phyloP scores from a whole-genome alignment of 2,797 vertebrate species.

The Salarias fasciatus region DNA sequence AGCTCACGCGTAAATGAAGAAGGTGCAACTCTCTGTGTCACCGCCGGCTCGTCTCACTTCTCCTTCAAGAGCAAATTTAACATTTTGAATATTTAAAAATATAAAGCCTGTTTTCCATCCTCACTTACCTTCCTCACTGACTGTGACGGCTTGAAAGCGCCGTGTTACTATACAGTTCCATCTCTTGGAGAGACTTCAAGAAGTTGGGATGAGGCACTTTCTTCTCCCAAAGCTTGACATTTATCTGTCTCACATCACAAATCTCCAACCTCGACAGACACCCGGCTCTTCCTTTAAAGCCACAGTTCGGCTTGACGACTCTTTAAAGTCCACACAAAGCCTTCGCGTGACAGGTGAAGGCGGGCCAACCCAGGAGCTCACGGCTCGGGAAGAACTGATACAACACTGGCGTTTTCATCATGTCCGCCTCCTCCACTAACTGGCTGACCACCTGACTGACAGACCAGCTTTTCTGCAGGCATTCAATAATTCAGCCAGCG shows the following conservation, averaged over 20 bases:
- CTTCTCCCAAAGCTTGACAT: conserved; percentile 46
- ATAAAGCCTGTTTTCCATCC: not conserved
- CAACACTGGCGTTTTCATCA: conserved; percentile 56
- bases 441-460: conserved; percentile 60
- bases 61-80: not conserved
- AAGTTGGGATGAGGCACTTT: conserved; percentile 29
- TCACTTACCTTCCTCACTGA: not conserved
- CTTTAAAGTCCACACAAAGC: conserved; percentile 51
- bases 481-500: conserved; percentile 74
- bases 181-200: conserved; percentile 29
- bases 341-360: conserved; percentile 63
- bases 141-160: conserved; percentile 13
- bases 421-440: conserved; percentile 28
- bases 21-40: conserved; percentile 18
- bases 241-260: conserved; percentile 56
- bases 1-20: conserved; percentile 33
- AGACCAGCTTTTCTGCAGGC: conserved; percentile 62
- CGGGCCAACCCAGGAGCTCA: conserved; percentile 23
- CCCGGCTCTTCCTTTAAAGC: conserved; percentile 40
- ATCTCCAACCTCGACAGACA: conserved; percentile 46
- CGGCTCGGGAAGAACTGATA: conserved; percentile 41
- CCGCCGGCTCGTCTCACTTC: conserved; percentile 5
- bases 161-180: conserved; percentile 6
- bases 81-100: not conserved
- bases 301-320: conserved; percentile 40